Evolutionary conservation across 2,888 invertebrate genomes (phyloP).

Genomic region (Saturnia pavonia): DNA sequence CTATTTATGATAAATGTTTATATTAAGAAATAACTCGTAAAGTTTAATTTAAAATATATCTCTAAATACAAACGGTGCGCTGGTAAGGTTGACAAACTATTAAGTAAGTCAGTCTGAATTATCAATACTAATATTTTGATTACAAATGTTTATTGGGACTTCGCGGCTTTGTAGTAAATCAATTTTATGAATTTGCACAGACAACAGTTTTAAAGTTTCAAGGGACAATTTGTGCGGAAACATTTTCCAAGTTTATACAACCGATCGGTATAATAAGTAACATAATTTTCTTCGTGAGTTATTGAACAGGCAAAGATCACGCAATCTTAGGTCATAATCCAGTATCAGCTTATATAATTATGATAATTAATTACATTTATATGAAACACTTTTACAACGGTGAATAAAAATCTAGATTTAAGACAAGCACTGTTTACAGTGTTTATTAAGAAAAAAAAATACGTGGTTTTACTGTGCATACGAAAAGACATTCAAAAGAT

Average conservation of each 20-base stretch:
- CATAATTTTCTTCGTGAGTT: background rate
- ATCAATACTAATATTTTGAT: slow-evolving; percentile 29
- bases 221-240: background rate
- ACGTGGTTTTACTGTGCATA: too few relatives aligned
- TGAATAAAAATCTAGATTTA: background rate
- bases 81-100: slow-evolving; percentile 5
- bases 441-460: too few relatives aligned
- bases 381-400: background rate
- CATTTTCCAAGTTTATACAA: background rate
- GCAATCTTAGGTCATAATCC: background rate
- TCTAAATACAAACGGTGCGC: background rate
- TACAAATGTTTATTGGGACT: slow-evolving; percentile 15
- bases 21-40: background rate
- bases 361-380: background rate
- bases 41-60: background rate
- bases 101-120: slow-evolving; percentile 32
- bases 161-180: slow-evolving; percentile 12
- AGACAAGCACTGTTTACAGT: too few relatives aligned
- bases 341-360: background rate
- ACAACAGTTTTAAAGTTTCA: slow-evolving; percentile 11
- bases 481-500: too few relatives aligned
- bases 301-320: background rate
- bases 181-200: slow-evolving; percentile 9
- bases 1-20: background rate
- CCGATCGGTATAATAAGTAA: slow-evolving; percentile 7